Base-by-base conservation (phyloP, 2,888 invertebrate genomes). In the Tetragnatha montana region DNA sequence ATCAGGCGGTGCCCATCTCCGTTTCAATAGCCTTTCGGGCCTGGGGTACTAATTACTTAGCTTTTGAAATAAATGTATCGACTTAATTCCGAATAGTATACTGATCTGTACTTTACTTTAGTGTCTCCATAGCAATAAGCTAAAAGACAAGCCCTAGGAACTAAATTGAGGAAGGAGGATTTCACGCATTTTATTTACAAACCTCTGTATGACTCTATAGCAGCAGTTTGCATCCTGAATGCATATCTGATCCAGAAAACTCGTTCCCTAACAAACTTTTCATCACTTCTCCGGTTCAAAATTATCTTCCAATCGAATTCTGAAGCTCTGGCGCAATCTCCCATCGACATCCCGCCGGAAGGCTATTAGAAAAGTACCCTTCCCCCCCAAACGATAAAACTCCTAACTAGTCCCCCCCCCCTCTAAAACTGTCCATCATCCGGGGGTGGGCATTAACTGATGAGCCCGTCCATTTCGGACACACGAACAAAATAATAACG, bases 401-500 rank as follows among this genome's bases (percentile, higher is more conserved):
- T 60, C 17, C 60, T 60, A 60, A 60, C 60, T 17, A 60, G 60
- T n/a, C n/a, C 69, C 12, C 60, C 22, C 6, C 7, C 14, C 22
- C 69, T 19, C 81, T 22, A 12, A 22, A 76, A 17, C 22, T 35
- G 7, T 6, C 35, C 12, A 19, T 81, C 73, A 22, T 50, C 71
- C 73, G 14, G 17, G 60, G 17, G 60, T 14, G 6, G 49, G 47
- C 70, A 71, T 71, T 81, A 71, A 70, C 81, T 78, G 78, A 81
- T 70, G 81, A 69, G 35, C 35, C 69, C 49, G 49, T 49, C 51
- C 71, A 82, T 78, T 60, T 75, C 49, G 21, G 78, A 35, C 35
- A 35, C 35, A 35, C 35, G 2, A 73, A 85, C 85, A 78, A 79
- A 85, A 79, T 35, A 35, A 35, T 35, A 35, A 35, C 71, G 51